phyloP scores from a whole-genome alignment of 2,888 invertebrate genomes.

The Liopterus haemorrhoidalis region DNA sequence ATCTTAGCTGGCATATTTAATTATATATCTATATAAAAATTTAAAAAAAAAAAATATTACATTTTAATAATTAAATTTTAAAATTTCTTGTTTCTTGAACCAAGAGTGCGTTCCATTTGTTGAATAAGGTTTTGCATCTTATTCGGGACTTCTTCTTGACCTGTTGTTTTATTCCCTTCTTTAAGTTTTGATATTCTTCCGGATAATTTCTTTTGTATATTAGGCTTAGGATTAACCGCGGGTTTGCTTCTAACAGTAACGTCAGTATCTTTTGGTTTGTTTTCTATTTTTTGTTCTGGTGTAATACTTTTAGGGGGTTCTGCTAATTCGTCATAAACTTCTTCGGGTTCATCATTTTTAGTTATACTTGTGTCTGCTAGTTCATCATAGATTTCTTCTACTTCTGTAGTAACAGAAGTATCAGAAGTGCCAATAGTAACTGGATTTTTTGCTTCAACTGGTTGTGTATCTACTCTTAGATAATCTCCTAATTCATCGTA shows the following conservation, averaged over 20 bases:
- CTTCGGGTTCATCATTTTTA: too few relatives aligned
- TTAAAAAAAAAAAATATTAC: too few relatives aligned
- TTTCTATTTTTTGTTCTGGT: slow-evolving; percentile 8
- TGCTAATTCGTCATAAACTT: slow-evolving; percentile 1
- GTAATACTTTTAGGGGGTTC: not conserved
- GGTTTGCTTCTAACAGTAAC: slow-evolving; percentile 11
- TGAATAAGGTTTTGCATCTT: slow-evolving; percentile 15
- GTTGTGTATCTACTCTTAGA: not conserved
- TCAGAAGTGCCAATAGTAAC: too few relatives aligned
- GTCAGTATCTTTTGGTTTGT: not conserved
- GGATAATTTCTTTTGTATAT: not conserved
- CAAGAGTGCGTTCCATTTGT: slow-evolving; percentile 14
- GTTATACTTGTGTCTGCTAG: too few relatives aligned
- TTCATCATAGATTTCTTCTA: too few relatives aligned
- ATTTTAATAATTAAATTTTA: too few relatives aligned
- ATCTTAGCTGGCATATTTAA: too few relatives aligned
- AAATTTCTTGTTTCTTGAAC: slow-evolving; percentile 1
- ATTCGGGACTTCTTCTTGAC: slow-evolving; percentile 6
- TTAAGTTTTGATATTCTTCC: slow-evolving; percentile 2
- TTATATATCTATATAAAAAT: too few relatives aligned
- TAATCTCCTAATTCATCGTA: slow-evolving; percentile 15
- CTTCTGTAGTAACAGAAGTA: too few relatives aligned
- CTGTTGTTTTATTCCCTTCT: not conserved
- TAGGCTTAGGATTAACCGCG: slow-evolving; percentile 14
- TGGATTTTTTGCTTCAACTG: not conserved